These are phyloP conservation scores for Malurus splendens DNA, from an alignment of 2,797 vertebrate genomes.

Conservation along the genomic window DNA sequence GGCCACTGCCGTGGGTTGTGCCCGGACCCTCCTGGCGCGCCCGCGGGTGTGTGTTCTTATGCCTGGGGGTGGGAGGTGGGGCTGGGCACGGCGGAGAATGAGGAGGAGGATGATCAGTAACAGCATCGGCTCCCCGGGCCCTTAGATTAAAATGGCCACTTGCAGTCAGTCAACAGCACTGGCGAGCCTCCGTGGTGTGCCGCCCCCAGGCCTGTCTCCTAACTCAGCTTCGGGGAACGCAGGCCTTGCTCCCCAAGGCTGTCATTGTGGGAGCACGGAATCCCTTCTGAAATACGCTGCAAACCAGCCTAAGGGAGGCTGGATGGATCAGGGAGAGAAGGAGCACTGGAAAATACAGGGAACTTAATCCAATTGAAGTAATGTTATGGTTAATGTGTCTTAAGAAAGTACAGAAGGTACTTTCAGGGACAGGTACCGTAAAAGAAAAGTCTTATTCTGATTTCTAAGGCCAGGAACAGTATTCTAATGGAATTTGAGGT, in stretches of 20 bases:
- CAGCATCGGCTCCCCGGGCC: neutral
- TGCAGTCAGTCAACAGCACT: neutral
- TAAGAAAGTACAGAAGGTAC: neutral
- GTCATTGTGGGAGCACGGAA: neutral
- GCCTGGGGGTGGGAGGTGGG: neutral
- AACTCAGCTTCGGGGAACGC: neutral
- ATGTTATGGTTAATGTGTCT: neutral
- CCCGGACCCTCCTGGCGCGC: neutral
- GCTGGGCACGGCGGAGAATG: neutral
- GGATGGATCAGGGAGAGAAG: neutral
- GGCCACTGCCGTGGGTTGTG: neutral
- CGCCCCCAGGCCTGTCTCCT: neutral
- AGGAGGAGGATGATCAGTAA: neutral
- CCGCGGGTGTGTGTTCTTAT: neutral
- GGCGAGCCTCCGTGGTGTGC: neutral
- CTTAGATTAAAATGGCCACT: constrained; percentile 66
- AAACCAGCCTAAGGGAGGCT: accelerated
- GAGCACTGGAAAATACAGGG: neutral
- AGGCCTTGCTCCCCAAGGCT: neutral
- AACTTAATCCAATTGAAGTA: neutral
- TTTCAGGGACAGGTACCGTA: neutral
- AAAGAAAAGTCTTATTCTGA: neutral
- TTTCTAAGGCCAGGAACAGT: neutral
- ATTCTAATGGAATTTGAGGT: neutral
- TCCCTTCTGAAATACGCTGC: neutral